A percentile compares a stretch with the other conserved stretches of the same genome.
These are phyloP conservation scores for Oxystoma pomonae DNA, from an alignment of 2,888 invertebrate genomes.

Conservation along the genomic window DNA sequence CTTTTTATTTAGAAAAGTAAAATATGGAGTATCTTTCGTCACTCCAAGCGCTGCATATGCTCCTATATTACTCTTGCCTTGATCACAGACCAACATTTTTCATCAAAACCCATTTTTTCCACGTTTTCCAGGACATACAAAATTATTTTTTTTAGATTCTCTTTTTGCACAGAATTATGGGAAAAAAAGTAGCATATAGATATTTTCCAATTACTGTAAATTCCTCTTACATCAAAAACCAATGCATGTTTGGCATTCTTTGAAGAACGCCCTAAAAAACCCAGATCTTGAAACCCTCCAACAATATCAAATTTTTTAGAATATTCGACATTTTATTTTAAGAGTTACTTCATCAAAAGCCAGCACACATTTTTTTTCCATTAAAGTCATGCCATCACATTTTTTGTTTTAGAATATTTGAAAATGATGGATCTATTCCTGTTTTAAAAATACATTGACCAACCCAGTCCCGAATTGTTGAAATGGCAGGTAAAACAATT, in stretches of 20 bases:
- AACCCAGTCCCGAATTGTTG: not conserved
- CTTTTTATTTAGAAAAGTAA: no score
- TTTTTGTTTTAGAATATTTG: not conserved
- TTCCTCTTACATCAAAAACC: constrained; percentile 3
- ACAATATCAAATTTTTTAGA: not conserved
- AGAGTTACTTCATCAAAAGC: constrained; percentile 4
- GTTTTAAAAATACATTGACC: not conserved
- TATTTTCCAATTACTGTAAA: constrained; percentile 3
- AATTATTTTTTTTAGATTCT: constrained; percentile 1
- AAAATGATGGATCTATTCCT: constrained; percentile 2
- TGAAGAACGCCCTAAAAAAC: not conserved
- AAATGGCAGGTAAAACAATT: not conserved
- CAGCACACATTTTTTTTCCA: not conserved
- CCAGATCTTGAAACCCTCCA: constrained; percentile 4
- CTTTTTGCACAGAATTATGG: constrained; percentile 3
- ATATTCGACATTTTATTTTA: not conserved
- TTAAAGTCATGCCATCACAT: no score
- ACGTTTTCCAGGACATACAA: not conserved
- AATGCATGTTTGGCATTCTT: not conserved
- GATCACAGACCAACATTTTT: not conserved
- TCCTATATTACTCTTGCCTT: not conserved
- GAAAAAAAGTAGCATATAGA: not conserved
- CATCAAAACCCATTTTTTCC: not conserved
- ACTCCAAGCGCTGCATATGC: no score
- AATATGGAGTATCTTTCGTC: no score